Evolutionary conservation across 1,140 invertebrate genomes (phyloP).

Genomic region (Zophobas morio): DNA sequence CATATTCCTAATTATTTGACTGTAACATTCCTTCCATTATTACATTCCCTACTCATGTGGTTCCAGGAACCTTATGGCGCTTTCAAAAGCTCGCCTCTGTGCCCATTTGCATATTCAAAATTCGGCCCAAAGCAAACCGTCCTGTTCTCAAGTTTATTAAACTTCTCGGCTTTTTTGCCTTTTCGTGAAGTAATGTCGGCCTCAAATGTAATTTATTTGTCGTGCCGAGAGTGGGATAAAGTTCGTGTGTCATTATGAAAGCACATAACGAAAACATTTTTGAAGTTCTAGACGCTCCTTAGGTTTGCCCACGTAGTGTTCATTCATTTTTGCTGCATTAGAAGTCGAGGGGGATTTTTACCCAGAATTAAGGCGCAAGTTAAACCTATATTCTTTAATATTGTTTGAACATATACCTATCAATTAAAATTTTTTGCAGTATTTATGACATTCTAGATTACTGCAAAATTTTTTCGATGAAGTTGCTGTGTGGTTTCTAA

Average conservation of each 20-base stretch:
- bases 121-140: constrained; percentile 9
- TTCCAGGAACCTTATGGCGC: neutral
- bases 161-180: constrained; percentile 34
- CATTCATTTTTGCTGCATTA: too few relatives aligned
- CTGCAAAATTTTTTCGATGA: too few relatives aligned
- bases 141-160: constrained; percentile 28
- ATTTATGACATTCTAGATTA: too few relatives aligned
- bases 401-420: too few relatives aligned
- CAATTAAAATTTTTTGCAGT: too few relatives aligned
- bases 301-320: too few relatives aligned
- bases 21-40: neutral
- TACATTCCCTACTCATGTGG: constrained; percentile 2
- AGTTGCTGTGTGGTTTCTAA: too few relatives aligned
- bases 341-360: too few relatives aligned
- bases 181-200: constrained; percentile 27
- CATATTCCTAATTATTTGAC: neutral
- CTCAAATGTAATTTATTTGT: constrained; percentile 38
- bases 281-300: too few relatives aligned
- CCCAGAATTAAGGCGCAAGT: too few relatives aligned
- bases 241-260: constrained; percentile 21
- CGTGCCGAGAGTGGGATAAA: constrained; percentile 30
- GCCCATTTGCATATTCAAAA: constrained; percentile 39
- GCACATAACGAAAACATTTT: too few relatives aligned
- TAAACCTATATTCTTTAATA: too few relatives aligned
- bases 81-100: constrained; percentile 5